Conservation (phyloP, 2,888 invertebrate genomes). For the Cryptus armator region DNA sequence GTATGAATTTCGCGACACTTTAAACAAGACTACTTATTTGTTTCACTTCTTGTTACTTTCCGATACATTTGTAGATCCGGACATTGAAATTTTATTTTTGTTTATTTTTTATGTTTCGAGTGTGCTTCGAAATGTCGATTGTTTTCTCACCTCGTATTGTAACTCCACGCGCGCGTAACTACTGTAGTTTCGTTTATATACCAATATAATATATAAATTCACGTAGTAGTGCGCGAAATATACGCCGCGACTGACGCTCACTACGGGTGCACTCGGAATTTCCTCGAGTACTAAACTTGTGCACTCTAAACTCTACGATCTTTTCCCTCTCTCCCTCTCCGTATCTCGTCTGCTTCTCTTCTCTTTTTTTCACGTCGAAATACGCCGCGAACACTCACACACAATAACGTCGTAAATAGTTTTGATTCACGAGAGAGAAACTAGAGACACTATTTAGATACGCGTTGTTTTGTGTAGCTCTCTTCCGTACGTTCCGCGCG, state of each 20-base stretch:
- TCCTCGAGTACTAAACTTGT: conserved; percentile 38
- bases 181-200: not conserved
- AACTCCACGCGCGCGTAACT: too few relatives aligned
- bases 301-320: conserved; percentile 25
- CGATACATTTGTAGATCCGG: too few relatives aligned
- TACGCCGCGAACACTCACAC: conserved; percentile 2
- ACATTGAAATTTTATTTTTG: too few relatives aligned
- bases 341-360: conserved; percentile 23
- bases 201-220: not conserved
- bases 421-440: conserved; percentile 23
- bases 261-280: conserved; percentile 17
- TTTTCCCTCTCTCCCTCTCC: conserved; percentile 48
- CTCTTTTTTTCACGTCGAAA: not conserved
- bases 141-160: too few relatives aligned
- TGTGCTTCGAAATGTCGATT: too few relatives aligned
- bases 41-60: too few relatives aligned
- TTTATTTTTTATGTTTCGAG: too few relatives aligned
- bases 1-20: too few relatives aligned
- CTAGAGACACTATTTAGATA: not conserved
- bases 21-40: too few relatives aligned
- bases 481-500: conserved; percentile 2
- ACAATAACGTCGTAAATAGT: conserved; percentile 4
- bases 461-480: conserved; percentile 27
- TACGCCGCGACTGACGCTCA: not conserved
- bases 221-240: not conserved